Evolutionary conservation across 2,797 vertebrate species (phyloP).

Genomic region (Amniataba percoides): DNA sequence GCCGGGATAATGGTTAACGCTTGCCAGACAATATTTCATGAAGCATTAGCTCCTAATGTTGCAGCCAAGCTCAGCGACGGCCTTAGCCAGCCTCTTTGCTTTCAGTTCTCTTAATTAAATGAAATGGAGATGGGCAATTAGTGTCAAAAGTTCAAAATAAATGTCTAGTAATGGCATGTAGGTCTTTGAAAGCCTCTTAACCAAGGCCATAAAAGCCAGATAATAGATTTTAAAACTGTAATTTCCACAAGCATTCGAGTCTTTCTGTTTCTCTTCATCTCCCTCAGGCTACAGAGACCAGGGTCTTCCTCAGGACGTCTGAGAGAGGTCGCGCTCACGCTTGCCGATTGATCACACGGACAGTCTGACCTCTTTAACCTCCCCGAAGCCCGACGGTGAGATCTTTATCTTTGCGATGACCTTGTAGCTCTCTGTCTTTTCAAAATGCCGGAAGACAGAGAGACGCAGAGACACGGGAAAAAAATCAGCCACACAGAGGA

Average conservation of each 20-base stretch:
- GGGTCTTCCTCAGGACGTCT: conserved; percentile 91
- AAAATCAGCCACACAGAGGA: background rate
- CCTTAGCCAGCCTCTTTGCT: conserved; percentile 9
- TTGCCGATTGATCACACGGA: conserved; percentile 27
- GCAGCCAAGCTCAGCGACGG: background rate
- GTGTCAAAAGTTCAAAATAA: conserved; percentile 6
- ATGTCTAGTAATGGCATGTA: conserved; percentile 19
- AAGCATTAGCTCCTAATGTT: background rate
- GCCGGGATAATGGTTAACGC: background rate
- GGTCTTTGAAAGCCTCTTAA: background rate
- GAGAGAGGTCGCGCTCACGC: conserved; percentile 59
- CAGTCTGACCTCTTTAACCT: conserved; percentile 35
- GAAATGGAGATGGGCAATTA: conserved; percentile 24
- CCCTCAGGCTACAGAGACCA: conserved; percentile 92
- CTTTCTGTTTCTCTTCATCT: background rate
- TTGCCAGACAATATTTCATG: conserved; percentile 2
- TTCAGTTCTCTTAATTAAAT: conserved; percentile 18
- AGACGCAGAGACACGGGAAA: background rate
- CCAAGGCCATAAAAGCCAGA: conserved; percentile 13
- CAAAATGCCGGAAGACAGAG: conserved; percentile 1
- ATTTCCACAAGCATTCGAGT: conserved; percentile 12
- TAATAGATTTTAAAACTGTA: conserved; percentile 8
- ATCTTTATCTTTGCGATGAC: conserved; percentile 35
- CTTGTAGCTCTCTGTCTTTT: conserved; percentile 25
- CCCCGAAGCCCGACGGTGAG: conserved; percentile 18